Conservation (phyloP, 2,888 invertebrate genomes). For the Campoplex capitator region DNA sequence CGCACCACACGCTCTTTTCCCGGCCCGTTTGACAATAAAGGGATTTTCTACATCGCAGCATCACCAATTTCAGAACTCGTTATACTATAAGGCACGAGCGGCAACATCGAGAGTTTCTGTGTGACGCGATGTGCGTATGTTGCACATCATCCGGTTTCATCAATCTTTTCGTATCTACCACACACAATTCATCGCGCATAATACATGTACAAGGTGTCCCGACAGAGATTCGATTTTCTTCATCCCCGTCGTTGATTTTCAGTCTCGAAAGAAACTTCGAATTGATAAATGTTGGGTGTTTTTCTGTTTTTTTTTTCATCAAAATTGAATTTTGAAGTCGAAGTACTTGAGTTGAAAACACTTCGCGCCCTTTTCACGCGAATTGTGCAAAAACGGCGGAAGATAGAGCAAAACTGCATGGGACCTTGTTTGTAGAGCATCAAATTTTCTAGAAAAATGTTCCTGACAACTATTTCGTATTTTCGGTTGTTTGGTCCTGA, state of each 20-base stretch:
- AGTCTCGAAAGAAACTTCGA: background rate
- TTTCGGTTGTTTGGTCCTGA: background rate
- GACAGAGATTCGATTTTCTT: background rate
- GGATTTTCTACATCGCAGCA: slow-evolving; percentile 67
- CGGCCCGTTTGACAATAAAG: slow-evolving; percentile 66
- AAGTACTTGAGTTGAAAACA: background rate
- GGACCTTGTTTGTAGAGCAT: background rate
- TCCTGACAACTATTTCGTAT: background rate
- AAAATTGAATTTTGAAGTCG: background rate
- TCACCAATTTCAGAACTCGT: slow-evolving; percentile 69
- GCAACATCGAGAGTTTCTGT: background rate
- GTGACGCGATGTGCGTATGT: slow-evolving; percentile 30
- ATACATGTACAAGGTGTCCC: background rate
- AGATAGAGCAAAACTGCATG: background rate
- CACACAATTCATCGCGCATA: slow-evolving; percentile 25
- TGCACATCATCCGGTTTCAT: slow-evolving; percentile 69
- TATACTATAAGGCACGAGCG: slow-evolving; percentile 44
- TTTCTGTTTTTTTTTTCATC: background rate
- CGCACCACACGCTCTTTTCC: slow-evolving; percentile 55
- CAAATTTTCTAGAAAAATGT: background rate
- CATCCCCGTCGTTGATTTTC: background rate
- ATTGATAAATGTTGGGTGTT: background rate
- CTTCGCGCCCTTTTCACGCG: background rate
- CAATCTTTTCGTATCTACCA: slow-evolving; percentile 50
- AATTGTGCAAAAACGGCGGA: background rate